Percentiles rank a stretch among this genome's conserved stretches.
These are phyloP conservation scores for Luffia ferchaultella DNA, from an alignment of 2,888 invertebrate genomes.

Conservation along the genomic window DNA sequence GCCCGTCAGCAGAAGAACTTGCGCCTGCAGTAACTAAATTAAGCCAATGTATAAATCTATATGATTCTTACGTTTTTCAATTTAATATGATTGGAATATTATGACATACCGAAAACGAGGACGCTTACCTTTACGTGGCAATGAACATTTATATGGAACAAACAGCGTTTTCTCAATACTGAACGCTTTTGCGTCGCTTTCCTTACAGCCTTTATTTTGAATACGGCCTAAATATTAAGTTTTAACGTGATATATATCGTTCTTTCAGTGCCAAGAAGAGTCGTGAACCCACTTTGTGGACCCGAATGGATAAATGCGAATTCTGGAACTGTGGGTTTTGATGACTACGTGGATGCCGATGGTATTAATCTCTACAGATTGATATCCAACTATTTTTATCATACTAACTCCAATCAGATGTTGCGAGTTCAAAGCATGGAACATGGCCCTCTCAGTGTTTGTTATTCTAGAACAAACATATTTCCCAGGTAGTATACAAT, in stretches of 20 bases:
- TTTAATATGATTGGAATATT: too few relatives aligned
- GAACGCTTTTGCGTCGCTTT: too few relatives aligned
- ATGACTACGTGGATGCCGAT: slow-evolving; percentile 61
- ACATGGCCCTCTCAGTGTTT: slow-evolving; percentile 54
- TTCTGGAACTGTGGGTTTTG: slow-evolving; percentile 32
- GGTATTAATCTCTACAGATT: slow-evolving; percentile 66
- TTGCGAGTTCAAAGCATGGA: slow-evolving; percentile 52
- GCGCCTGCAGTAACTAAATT: slow-evolving; percentile 5
- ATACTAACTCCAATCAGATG: slow-evolving; percentile 31
- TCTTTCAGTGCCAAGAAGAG: slow-evolving; percentile 56
- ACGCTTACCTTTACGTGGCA: too few relatives aligned
- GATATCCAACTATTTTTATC: slow-evolving; percentile 69
- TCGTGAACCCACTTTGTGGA: slow-evolving; percentile 60
- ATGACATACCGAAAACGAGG: too few relatives aligned
- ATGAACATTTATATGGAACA: too few relatives aligned
- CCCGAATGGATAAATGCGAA: slow-evolving; percentile 33
- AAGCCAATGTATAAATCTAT: slow-evolving; percentile 1
- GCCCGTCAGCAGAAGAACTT: slow-evolving; percentile 8
- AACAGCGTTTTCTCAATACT: too few relatives aligned
- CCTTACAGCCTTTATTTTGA: too few relatives aligned
- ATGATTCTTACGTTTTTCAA: too few relatives aligned
- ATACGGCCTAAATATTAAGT: too few relatives aligned
- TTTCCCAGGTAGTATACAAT: slow-evolving; percentile 14
- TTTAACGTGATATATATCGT: too few relatives aligned
- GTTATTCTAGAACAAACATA: slow-evolving; percentile 52